Percentiles rank a stretch among this genome's conserved stretches.
These are phyloP conservation scores for Stigmatopora nigra DNA, from an alignment of 2,113 vertebrate genomes.

Conservation along the genomic window DNA sequence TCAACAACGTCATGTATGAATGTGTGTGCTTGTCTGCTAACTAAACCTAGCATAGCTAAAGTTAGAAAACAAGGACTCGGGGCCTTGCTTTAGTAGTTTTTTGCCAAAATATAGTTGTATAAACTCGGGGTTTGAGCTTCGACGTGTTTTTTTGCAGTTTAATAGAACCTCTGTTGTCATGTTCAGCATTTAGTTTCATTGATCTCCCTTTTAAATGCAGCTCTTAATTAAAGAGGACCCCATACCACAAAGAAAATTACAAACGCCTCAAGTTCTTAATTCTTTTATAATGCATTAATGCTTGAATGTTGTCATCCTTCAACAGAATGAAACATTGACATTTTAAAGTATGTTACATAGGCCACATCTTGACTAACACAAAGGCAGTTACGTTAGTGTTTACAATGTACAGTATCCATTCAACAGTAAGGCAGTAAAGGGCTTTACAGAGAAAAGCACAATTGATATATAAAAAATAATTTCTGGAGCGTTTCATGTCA, in stretches of 20 bases:
- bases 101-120: constrained; percentile 9
- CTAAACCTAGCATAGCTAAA: constrained; percentile 5
- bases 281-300: background rate
- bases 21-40: constrained; percentile 24
- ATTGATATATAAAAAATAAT: background rate
- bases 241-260: background rate
- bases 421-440: background rate
- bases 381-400: background rate
- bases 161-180: background rate
- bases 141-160: no score
- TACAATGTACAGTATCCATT: background rate
- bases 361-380: background rate
- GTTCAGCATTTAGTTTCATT: background rate
- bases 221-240: background rate
- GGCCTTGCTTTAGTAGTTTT: constrained; percentile 30
- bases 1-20: background rate
- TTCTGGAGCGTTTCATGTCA: background rate
- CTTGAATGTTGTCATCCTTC: background rate
- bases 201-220: background rate
- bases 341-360: no score
- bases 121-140: constrained; percentile 1
- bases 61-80: background rate
- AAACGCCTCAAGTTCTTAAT: background rate
- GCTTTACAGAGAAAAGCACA: background rate
- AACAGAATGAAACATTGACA: background rate